These are phyloP conservation scores for Gymnocheta viridis DNA, from an alignment of 2,888 invertebrate genomes.

Conservation along the genomic window DNA sequence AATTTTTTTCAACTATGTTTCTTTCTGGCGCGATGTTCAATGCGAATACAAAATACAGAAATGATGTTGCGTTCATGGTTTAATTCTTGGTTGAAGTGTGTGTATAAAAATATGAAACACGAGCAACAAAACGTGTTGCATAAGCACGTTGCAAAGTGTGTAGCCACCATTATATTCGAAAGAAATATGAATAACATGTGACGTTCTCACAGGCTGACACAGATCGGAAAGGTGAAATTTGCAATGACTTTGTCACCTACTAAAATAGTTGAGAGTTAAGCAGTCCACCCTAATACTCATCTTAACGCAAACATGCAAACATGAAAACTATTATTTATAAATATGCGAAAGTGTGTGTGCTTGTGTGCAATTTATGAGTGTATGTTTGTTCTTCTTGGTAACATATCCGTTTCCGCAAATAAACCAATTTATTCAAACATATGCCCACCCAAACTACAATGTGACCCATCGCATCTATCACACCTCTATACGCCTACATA, in stretches of 20 bases:
- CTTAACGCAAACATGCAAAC: not conserved
- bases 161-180: too few species aligned
- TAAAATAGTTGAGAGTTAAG: not conserved
- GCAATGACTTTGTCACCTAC: not conserved
- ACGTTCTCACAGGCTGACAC: too few species aligned
- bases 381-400: slow-evolving; percentile 51
- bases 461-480: not conserved
- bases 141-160: too few species aligned
- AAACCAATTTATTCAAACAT: slow-evolving; percentile 66
- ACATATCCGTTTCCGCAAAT: slow-evolving; percentile 67
- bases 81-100: too few species aligned
- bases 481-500: not conserved
- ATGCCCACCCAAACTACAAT: slow-evolving; percentile 13
- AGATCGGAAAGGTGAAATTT: too few species aligned
- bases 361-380: slow-evolving; percentile 41
- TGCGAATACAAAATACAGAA: too few species aligned
- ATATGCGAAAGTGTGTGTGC: not conserved
- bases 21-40: too few species aligned
- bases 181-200: too few species aligned
- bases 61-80: too few species aligned
- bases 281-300: not conserved
- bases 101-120: too few species aligned
- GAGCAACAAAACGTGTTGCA: too few species aligned
- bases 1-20: too few species aligned
- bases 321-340: not conserved